Conservation (phyloP, 2,888 invertebrate genomes). For the Cryptus armator region DNA sequence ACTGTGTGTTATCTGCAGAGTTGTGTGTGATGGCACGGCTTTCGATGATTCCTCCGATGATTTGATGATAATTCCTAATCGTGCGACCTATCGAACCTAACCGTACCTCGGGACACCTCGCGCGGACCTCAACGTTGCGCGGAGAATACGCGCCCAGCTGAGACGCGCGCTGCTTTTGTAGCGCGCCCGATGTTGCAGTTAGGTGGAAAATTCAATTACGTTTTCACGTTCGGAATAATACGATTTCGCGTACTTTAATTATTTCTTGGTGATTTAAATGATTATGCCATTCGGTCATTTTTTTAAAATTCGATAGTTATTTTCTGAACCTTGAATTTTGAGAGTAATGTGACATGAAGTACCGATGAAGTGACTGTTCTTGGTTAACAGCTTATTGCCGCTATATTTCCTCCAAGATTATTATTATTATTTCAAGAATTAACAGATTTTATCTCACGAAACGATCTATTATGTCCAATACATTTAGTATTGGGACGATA, state of each 20-base stretch:
- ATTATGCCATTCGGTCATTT: no score
- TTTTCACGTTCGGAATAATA: not conserved
- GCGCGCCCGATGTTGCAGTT: not conserved
- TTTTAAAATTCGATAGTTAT: no score
- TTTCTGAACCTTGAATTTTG: no score
- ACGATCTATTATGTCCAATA: not conserved
- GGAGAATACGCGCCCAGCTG: not conserved
- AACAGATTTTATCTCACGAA: no score
- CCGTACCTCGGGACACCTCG: not conserved
- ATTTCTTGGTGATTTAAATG: no score
- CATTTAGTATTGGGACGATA: not conserved
- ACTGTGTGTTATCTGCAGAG: not conserved
- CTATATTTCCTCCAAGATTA: no score
- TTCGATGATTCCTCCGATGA: slow-evolving; percentile 4
- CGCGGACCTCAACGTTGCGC: not conserved
- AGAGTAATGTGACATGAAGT: no score
- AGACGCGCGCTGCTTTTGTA: not conserved
- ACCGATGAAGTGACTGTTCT: no score
- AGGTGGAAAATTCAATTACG: not conserved
- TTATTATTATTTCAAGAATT: no score
- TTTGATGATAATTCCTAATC: slow-evolving; percentile 14
- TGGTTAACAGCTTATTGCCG: no score
- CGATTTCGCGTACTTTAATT: not conserved
- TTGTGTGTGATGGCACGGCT: not conserved
- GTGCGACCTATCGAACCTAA: not conserved